Base-by-base conservation (phyloP, 2,113 vertebrate genomes). In the Odocoileus virginianus region DNA sequence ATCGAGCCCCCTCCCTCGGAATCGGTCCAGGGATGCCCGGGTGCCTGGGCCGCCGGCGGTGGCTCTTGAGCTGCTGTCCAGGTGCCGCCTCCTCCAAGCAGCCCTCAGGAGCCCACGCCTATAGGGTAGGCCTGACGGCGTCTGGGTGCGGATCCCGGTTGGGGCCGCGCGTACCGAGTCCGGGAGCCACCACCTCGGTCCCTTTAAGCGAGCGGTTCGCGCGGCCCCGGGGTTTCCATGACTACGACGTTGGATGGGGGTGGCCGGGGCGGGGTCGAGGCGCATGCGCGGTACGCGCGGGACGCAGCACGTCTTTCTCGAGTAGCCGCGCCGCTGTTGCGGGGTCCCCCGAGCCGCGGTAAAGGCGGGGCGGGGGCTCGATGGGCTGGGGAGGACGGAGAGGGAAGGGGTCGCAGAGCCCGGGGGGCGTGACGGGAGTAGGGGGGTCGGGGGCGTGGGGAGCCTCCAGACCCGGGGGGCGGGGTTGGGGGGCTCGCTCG, bases 231-330 rank as follows among this genome's bases (percentile, higher is more conserved):
- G n/a, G 97, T 98, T 97, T 85, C 97, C 87, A 84, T 93, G 96
- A 91, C 97, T 52, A 98, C 97, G 54, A 60, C 92, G 87, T 21
- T 21, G 23, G 67, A 0, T 36, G 43, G 84, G 85, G 79, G 12
- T 15, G 5, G 8, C 16, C 45, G 58, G 27, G 78, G 78, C 17
- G 89, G 55, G 86, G 92, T 14, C 25, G 13, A 3, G 55, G 91
- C 96, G 98, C 98, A 84, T 98, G 98, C 97, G 98, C 89, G 14
- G 13, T 67, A 71, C 86, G 52, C n/a, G 67, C 52, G 9, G 55
- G 45, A 6, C 87, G 86, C 92, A 6, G 60, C 36, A 9, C 67
- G 90, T 95, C 94, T 40, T n/a, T 58, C 47, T n/a, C 2, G 25
- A 86, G 96, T 71, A 50, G 93, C 86, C 1, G 91, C 61, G 88